phyloP scores from a whole-genome alignment of 2,113 vertebrate species.

The Dipodomys spectabilis region DNA sequence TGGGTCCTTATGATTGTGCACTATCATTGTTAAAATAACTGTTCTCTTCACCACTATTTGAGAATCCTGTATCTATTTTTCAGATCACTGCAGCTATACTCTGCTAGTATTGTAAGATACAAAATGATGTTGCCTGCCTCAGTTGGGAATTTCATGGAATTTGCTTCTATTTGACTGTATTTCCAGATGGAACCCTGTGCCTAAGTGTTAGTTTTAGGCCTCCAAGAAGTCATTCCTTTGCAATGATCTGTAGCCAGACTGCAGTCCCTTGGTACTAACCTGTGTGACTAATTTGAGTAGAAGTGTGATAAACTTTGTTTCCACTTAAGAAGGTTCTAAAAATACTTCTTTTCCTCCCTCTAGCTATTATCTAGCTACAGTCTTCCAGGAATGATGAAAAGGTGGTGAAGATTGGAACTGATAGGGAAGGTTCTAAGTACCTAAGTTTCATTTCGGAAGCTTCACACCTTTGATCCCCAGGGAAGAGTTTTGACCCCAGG shows the following conservation, averaged over 20 bases:
- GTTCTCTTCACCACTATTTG: constrained; percentile 32
- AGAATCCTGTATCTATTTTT: constrained; percentile 20
- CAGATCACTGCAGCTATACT: constrained; percentile 44
- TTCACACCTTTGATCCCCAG: constrained; percentile 87
- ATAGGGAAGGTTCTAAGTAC: constrained; percentile 86
- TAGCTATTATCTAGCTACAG: constrained; percentile 72
- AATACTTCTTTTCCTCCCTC: constrained; percentile 43
- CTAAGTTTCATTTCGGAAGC: constrained; percentile 87
- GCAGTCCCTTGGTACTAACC: constrained; percentile 73
- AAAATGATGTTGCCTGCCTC: constrained; percentile 53
- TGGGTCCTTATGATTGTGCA: constrained; percentile 1
- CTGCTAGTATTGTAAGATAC: constrained; percentile 42
- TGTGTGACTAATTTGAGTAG: constrained; percentile 76
- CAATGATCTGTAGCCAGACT: constrained; percentile 80
- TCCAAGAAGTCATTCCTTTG: constrained; percentile 73
- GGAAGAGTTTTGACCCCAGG: constrained; percentile 87
- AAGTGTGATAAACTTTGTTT: constrained; percentile 79
- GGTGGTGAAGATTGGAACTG: constrained; percentile 83
- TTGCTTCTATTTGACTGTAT: constrained; percentile 79
- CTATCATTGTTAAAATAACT: neutral
- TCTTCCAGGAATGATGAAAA: constrained; percentile 76
- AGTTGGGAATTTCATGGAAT: constrained; percentile 82
- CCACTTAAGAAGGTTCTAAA: constrained; percentile 73
- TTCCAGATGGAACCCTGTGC: constrained; percentile 85
- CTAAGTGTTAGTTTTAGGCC: constrained; percentile 68